A percentile compares a stretch with the other conserved stretches of the same genome.
phyloP scores from a whole-genome alignment of 1,140 invertebrate species.

The Dendroctonus valens region DNA sequence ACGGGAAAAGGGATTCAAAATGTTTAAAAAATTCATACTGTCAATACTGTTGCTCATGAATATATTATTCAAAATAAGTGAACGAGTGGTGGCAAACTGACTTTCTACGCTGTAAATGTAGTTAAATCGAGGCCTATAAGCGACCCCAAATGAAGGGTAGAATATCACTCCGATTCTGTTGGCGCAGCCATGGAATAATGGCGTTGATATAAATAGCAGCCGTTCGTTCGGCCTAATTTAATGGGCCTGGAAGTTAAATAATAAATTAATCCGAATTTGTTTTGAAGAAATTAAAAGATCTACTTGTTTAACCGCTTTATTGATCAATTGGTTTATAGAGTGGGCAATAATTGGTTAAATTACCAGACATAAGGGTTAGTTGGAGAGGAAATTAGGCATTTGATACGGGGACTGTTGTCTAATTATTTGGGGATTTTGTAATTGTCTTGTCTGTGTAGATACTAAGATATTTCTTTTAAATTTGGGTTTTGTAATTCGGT shows the following conservation, averaged over 20 bases:
- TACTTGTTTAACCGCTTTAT: slow-evolving; percentile 3
- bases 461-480: too few relatives aligned
- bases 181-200: slow-evolving; percentile 19
- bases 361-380: too few relatives aligned
- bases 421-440: too few relatives aligned
- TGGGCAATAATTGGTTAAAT: background rate
- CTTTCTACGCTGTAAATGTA: slow-evolving; percentile 8
- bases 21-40: too few relatives aligned
- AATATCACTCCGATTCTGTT: slow-evolving; percentile 21
- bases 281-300: slow-evolving; percentile 16
- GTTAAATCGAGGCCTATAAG: background rate
- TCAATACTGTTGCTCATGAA: too few relatives aligned
- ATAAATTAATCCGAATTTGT: slow-evolving; percentile 19
- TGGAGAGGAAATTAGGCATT: too few relatives aligned
- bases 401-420: too few relatives aligned
- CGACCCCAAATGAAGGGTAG: slow-evolving; percentile 14
- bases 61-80: too few relatives aligned
- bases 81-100: background rate
- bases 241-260: slow-evolving; percentile 17
- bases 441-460: too few relatives aligned
- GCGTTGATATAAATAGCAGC: slow-evolving; percentile 22
- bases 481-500: too few relatives aligned
- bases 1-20: too few relatives aligned
- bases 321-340: slow-evolving; percentile 12
- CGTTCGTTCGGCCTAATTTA: slow-evolving; percentile 21